Conservation (phyloP, 2,888 invertebrate species). For the Morinoia aosen region DNA sequence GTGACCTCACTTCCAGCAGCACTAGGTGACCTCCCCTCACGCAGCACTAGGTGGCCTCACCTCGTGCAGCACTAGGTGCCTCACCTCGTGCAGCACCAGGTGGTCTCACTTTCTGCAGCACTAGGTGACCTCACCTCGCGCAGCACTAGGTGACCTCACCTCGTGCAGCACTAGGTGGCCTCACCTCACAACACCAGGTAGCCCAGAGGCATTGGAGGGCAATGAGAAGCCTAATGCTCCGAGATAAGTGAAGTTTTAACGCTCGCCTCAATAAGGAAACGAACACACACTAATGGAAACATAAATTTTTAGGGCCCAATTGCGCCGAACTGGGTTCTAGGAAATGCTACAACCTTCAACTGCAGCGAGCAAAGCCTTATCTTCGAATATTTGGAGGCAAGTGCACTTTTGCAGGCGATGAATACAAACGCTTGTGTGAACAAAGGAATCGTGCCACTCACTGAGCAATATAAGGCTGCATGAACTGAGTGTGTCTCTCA, state of each 20-base stretch:
- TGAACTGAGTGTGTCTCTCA: neutral
- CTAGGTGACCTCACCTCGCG: neutral
- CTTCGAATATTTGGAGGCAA: neutral
- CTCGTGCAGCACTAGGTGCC: neutral
- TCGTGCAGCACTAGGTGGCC: neutral
- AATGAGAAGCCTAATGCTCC: neutral
- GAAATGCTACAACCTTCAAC: neutral
- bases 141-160: neutral
- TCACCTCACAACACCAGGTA: neutral
- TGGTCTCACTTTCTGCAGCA: neutral
- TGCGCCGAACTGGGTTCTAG: neutral
- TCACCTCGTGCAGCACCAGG: neutral
- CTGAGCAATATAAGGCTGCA: neutral
- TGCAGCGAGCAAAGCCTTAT: neutral
- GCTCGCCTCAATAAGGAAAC: slow-evolving; percentile 30
- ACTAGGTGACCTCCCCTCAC: neutral
- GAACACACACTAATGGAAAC: slow-evolving; percentile 33
- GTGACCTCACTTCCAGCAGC: neutral
- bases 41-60: neutral
- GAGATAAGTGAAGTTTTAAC: slow-evolving; percentile 15
- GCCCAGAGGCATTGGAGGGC: neutral
- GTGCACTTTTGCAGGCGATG: neutral
- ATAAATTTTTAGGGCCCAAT: slow-evolving; percentile 46
- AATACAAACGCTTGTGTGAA: neutral
- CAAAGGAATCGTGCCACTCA: neutral